Evolutionary conservation across 2,888 invertebrate genomes (phyloP), one percentile per base, ranked within the genome.

Genomic region (Operophtera brumata): DNA sequence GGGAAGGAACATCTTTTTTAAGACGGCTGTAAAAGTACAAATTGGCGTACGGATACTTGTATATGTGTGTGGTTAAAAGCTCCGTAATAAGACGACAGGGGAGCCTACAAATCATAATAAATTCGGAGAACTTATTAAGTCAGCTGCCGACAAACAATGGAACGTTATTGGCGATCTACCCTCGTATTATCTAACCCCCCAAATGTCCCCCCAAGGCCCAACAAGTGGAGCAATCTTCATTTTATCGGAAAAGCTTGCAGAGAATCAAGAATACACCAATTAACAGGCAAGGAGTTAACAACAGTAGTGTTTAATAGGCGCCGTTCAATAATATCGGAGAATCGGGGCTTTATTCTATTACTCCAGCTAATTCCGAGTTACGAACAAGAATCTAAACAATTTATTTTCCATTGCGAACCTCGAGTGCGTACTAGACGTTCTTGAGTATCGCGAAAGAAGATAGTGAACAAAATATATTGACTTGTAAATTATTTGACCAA

Each of bases 81-180:
- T 70, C 73, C 78, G 71, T 86, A 86, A 87, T 82, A 86, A 84
- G 82, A 84, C 80, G 84, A 80, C 82, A 77, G 80, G 80, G 78
- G 79, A 80, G 78, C 75, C 82, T 78, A 86, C 84, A 86, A 87
- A 87, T 88, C 86, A 89, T 86, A 86, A 87, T 87, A 88, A 86
- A 88, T 88, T 85, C 74, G 82, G 78, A 70, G 83, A 84, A 86
- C 87, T 89, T 89, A 89, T 88, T 88, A 88, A 86, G 87, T 85
- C 86, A 79, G 82, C 82, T 82, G 83, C 83, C 83, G 80, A 85
- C 86, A 88, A 89, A 89, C 88, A 88, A 87, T 88, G 83, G 86
- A 78, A 77, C 81, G 77, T 85, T 89, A 88, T 87, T 88, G 87
- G 81, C 82, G 84, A 88, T 86, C 84, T 83, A 84, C 84, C 86